Base-by-base conservation (phyloP, 2,888 invertebrate species). In the Nowickia ferox region DNA sequence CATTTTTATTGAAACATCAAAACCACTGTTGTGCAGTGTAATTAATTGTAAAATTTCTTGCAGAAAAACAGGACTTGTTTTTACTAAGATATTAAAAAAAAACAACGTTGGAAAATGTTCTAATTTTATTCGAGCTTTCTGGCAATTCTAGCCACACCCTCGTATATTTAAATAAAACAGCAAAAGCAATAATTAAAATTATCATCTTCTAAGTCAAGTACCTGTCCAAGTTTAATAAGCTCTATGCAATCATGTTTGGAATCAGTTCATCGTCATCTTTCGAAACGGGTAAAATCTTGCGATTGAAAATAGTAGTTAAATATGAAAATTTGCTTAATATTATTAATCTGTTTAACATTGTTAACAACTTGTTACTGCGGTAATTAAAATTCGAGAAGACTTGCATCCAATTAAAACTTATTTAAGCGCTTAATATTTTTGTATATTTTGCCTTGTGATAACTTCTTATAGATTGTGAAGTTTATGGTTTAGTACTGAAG, bases 401-500 rank as follows among this genome's bases (percentile, higher is more conserved):
- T 40, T 22, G 42, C 4, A 40, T 2, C 19, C n/a, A 75, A 59
- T 57, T 68, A 40, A 57, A 71, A 72, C 59, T 40, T 40, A 30
- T 42, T 76, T 66, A 65, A 30, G 46, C 30, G 40, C 42, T 3
- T 53, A 22, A 42, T 51, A 48, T 13, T 69, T 55, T 63, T 68
- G 19, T 44, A 74, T 65, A 13, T 55, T 59, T 40, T 61, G 51
- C 9, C 53, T 44, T 69, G 42, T n/a, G 10, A 19, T 72, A 13
- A 17, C 9, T 38, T 17, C n/a, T 78, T 76, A 1, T 76, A 74
- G 88, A 88, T 74, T 88, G 88, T 68, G 87, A 88, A 72, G 85
- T 87, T 65, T 88, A 84, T 65, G 88, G 88, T 61, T 79, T 88
- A 22, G 19, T 85, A 42, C 30, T 88, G 75, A 88, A 88, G 53